phyloP scores from a whole-genome alignment of 2,888 invertebrate genomes.

The Drosophila mercatorum region DNA sequence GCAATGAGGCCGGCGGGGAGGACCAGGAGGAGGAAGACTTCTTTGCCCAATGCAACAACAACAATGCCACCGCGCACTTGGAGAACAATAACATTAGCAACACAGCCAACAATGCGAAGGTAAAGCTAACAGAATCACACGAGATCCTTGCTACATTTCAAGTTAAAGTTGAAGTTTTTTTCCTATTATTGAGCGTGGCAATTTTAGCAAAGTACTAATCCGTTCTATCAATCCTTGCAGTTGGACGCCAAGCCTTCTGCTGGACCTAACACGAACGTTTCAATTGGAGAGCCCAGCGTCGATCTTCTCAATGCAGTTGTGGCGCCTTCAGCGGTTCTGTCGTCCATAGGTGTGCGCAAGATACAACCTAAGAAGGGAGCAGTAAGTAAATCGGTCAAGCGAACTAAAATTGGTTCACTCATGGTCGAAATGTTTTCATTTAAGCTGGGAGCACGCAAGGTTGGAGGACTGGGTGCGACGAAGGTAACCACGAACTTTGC shows the following conservation, averaged over 20 bases:
- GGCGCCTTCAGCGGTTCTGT: constrained; percentile 86
- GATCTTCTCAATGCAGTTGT: constrained; percentile 82
- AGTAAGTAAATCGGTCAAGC: constrained; percentile 85
- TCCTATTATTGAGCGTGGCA: background rate
- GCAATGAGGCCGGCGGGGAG: constrained; percentile 86
- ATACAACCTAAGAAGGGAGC: constrained; percentile 89
- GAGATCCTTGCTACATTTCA: constrained; percentile 23
- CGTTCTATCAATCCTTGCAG: constrained; percentile 39
- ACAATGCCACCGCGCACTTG: constrained; percentile 78
- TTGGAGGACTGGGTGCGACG: constrained; percentile 94
- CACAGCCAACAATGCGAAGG: constrained; percentile 85
- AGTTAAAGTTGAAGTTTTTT: constrained; percentile 32
- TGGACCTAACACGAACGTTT: constrained; percentile 25
- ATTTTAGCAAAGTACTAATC: constrained; percentile 1
- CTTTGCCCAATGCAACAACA: constrained; percentile 91
- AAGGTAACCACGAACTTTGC: constrained; percentile 97
- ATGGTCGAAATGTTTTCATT: background rate
- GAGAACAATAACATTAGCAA: constrained; percentile 84
- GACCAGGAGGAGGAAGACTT: constrained; percentile 89
- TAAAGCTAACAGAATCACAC: constrained; percentile 71
- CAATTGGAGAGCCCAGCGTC: constrained; percentile 81
- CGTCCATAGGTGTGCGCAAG: constrained; percentile 90
- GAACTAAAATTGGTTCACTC: background rate
- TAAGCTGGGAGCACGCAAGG: constrained; percentile 93
- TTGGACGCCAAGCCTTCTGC: constrained; percentile 59